phyloP scores from a whole-genome alignment of 2,888 invertebrate genomes.

The Zootermopsis nevadensis region DNA sequence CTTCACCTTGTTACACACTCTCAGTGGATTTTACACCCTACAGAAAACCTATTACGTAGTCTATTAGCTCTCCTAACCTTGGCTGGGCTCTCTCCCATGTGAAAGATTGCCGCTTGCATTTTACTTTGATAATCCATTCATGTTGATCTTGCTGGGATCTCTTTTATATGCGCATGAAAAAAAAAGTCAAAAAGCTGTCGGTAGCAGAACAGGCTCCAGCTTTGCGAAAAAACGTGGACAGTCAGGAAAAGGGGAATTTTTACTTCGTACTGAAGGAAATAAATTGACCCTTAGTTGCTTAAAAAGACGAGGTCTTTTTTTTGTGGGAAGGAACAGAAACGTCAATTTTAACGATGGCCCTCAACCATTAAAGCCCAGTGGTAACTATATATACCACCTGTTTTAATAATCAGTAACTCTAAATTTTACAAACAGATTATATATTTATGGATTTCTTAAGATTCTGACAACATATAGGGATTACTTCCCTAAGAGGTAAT shows the following conservation, averaged over 20 bases:
- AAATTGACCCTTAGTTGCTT: conserved; percentile 19
- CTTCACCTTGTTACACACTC: not conserved
- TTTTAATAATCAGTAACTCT: no score
- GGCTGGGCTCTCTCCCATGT: not conserved
- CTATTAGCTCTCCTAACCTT: conserved; percentile 28
- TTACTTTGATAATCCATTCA: conserved; percentile 41
- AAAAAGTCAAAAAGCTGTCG: conserved; percentile 36
- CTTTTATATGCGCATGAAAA: conserved; percentile 19
- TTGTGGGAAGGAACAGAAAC: not conserved
- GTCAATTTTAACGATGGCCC: not conserved
- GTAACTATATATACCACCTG: no score
- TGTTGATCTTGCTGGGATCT: conserved; percentile 36
- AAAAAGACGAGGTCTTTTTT: not conserved
- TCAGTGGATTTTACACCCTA: conserved; percentile 30
- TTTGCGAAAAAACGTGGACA: not conserved
- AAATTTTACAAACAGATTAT: no score
- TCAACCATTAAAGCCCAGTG: no score
- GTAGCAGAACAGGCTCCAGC: conserved; percentile 15
- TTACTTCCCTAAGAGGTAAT: no score
- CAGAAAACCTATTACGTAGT: conserved; percentile 34
- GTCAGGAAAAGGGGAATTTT: not conserved
- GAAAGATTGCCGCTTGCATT: conserved; percentile 34
- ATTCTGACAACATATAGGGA: no score
- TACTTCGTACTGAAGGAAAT: not conserved
- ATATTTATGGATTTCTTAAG: no score